These are phyloP conservation scores for Taenaris catops DNA, from an alignment of 2,888 invertebrate species.

Conservation along the genomic window DNA sequence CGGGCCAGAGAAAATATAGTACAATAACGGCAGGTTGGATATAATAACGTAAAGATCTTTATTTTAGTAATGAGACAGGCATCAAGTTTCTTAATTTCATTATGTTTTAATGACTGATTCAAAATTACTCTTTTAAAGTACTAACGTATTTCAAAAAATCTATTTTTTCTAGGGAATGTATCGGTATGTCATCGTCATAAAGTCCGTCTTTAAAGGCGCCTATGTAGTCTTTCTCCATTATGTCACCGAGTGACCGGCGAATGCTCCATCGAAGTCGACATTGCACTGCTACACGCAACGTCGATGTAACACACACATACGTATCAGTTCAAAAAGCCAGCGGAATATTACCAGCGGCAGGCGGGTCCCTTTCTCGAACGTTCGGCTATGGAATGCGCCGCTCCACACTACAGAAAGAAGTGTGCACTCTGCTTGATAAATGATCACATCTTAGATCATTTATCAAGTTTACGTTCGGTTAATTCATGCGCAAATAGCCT, in stretches of 20 bases:
- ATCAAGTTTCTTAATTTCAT: no score
- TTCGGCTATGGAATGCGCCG: slow-evolving; percentile 17
- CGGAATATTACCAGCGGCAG: slow-evolving; percentile 57
- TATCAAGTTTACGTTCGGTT: neutral
- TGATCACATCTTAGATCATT: slow-evolving; percentile 4
- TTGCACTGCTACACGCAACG: slow-evolving; percentile 28
- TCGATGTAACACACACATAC: slow-evolving; percentile 28
- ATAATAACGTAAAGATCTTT: no score
- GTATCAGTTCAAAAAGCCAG: slow-evolving; percentile 47
- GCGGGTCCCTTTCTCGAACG: slow-evolving; percentile 42
- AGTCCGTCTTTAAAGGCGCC: neutral
- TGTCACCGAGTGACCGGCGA: slow-evolving; percentile 12
- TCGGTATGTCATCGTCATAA: no score
- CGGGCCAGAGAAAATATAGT: no score
- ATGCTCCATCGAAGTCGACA: slow-evolving; percentile 4
- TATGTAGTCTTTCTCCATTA: slow-evolving; percentile 10
- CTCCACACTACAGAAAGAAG: slow-evolving; percentile 19
- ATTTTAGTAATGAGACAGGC: no score
- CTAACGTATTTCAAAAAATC: no score
- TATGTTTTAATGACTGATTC: no score
- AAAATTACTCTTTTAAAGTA: no score
- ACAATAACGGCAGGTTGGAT: no score
- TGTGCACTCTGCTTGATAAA: slow-evolving; percentile 5
- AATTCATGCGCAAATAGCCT: slow-evolving; percentile 1
- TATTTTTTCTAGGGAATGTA: no score